Evolutionary conservation across 2,888 invertebrate genomes (phyloP).

Genomic region (Oxyscelio sp.): DNA sequence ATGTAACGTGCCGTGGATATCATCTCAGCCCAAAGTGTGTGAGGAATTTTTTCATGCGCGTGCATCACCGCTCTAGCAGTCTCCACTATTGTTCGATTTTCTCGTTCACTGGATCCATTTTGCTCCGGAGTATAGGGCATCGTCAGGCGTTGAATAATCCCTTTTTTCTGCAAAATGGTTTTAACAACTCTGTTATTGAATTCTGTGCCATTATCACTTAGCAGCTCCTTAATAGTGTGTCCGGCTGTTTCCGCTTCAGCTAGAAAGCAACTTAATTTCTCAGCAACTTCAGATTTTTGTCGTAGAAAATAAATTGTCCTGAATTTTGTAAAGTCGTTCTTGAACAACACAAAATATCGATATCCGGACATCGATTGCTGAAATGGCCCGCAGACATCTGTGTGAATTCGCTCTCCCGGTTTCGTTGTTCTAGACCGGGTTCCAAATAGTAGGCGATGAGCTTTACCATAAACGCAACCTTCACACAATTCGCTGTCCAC

Average conservation of each 20-base stretch:
- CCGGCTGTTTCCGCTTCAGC: conserved; percentile 1
- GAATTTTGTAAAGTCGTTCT: neutral
- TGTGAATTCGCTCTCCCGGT: conserved; percentile 29
- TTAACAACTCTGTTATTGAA: neutral
- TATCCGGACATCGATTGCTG: neutral
- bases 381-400: conserved; percentile 21
- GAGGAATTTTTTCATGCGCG: conserved; percentile 13
- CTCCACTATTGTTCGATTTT: conserved; percentile 15
- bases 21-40: conserved; percentile 61
- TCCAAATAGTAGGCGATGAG: conserved; percentile 70
- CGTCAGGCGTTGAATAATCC: neutral
- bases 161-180: neutral
- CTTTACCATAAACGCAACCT: conserved; percentile 78
- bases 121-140: conserved; percentile 4
- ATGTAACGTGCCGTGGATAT: conserved; percentile 73
- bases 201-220: neutral
- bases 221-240: neutral
- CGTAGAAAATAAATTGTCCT: conserved; percentile 12
- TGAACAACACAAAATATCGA: conserved; percentile 16
- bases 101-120: neutral
- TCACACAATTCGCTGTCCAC: conserved; percentile 78
- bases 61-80: conserved; percentile 19
- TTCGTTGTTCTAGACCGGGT: neutral
- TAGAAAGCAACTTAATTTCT: neutral
- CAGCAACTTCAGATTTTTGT: conserved; percentile 1